Percentiles rank a stretch among this genome's conserved stretches.
Evolutionary conservation across 1,140 invertebrate species (phyloP).

Genomic region (Solenopsis fugax): DNA sequence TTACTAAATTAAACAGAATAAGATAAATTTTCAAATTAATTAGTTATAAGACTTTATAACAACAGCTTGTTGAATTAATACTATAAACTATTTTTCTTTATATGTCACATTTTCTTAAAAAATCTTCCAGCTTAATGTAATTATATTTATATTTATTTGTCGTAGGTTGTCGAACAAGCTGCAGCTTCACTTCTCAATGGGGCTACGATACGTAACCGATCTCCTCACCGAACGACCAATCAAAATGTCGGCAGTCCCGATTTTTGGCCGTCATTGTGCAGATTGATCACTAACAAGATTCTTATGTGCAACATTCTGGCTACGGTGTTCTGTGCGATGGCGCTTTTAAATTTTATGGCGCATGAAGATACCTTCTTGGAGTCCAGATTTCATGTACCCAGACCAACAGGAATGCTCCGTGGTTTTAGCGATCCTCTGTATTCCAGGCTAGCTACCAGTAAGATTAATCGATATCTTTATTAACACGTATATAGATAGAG

Average conservation of each 20-base stretch:
- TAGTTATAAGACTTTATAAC: not conserved
- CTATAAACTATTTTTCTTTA: not conserved
- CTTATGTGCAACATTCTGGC: conserved; percentile 88
- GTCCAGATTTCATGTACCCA: conserved; percentile 88
- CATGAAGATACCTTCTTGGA: conserved; percentile 88
- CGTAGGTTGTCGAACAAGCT: conserved; percentile 87
- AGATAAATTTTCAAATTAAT: not conserved
- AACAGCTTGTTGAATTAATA: not conserved
- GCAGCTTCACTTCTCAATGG: conserved; percentile 85
- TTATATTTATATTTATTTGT: conserved; percentile 19
- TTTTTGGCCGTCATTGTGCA: conserved; percentile 87
- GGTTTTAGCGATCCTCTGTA: conserved; percentile 87
- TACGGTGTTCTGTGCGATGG: conserved; percentile 87
- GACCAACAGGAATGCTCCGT: conserved; percentile 85
- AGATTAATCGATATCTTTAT: conserved; percentile 23
- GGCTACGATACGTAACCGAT: conserved; percentile 60
- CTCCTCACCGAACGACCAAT: conserved; percentile 54
- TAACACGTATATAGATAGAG: conserved; percentile 7
- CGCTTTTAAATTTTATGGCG: conserved; percentile 87
- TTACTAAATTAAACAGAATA: not conserved
- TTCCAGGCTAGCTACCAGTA: conserved; percentile 86
- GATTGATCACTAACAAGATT: conserved; percentile 88
- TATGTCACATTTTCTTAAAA: not conserved
- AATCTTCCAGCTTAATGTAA: not conserved
- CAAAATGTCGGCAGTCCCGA: conserved; percentile 79